A percentile compares a stretch with the other conserved stretches of the same genome.
These are phyloP conservation scores for Leptinotarsa texana DNA, from an alignment of 1,140 invertebrate species.

Conservation along the genomic window DNA sequence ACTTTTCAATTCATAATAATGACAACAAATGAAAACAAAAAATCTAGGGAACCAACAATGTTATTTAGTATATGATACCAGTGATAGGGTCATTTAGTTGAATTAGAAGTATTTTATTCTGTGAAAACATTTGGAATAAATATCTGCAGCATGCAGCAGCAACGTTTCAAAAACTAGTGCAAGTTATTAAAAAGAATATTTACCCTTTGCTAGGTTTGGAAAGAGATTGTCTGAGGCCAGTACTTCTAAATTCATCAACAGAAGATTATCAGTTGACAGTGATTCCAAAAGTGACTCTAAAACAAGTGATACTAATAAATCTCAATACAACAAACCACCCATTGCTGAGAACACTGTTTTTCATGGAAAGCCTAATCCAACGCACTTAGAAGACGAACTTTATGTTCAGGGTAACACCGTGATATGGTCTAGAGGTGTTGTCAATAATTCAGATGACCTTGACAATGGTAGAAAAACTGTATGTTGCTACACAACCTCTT, in stretches of 20 bases:
- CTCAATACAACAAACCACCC: constrained; percentile 16
- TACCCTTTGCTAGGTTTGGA: constrained; percentile 11
- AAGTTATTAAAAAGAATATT: too few relatives aligned
- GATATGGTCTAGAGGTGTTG: constrained; percentile 74
- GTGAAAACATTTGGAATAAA: too few relatives aligned
- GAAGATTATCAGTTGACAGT: constrained; percentile 37
- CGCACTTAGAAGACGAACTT: constrained; percentile 78
- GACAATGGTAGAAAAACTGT: constrained; percentile 62
- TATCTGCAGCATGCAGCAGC: too few relatives aligned
- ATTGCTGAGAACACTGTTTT: constrained; percentile 23
- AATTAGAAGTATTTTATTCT: too few relatives aligned
- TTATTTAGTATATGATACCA: too few relatives aligned
- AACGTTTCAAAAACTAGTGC: too few relatives aligned
- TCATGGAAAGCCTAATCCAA: constrained; percentile 36
- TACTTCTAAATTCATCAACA: constrained; percentile 37
- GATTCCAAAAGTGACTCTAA: constrained; percentile 35
- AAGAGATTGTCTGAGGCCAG: constrained; percentile 44
- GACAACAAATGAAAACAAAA: too few relatives aligned
- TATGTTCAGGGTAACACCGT: constrained; percentile 84
- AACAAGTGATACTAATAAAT: constrained; percentile 32
- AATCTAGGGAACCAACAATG: too few relatives aligned
- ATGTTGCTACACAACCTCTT: constrained; percentile 78
- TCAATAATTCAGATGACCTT: constrained; percentile 55
- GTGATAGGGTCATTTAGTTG: too few relatives aligned
- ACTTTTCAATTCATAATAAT: too few relatives aligned